These are phyloP conservation scores for Eutrigla gurnardus DNA, from an alignment of 2,797 vertebrate species.

Conservation along the genomic window DNA sequence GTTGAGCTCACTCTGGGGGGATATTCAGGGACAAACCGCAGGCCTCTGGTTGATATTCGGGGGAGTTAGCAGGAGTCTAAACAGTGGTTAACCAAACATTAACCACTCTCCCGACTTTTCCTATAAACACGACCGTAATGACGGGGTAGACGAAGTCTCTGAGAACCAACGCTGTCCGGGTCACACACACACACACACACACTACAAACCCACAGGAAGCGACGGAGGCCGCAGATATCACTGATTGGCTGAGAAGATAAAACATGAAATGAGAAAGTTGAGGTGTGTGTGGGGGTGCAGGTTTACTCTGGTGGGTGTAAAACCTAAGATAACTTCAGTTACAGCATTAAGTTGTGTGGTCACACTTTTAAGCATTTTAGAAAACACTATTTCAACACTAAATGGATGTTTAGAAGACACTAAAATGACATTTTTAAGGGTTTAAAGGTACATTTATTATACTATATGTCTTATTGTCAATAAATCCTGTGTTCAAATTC, in stretches of 20 bases:
- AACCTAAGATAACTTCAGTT: background rate
- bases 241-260: background rate
- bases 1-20: constrained; percentile 35
- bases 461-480: background rate
- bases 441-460: background rate
- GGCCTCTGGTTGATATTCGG: constrained; percentile 45
- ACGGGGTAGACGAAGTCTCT: constrained; percentile 46
- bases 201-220: constrained; percentile 26
- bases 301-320: constrained; percentile 13
- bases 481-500: background rate
- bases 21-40: constrained; percentile 54
- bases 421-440: background rate
- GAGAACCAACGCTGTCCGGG: constrained; percentile 41
- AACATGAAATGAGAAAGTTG: background rate
- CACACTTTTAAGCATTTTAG: background rate
- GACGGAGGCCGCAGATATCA: background rate
- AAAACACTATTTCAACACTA: background rate
- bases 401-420: background rate
- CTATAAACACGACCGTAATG: constrained; percentile 55
- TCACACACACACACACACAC: no score
- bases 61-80: constrained; percentile 63
- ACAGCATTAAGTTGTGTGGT: constrained; percentile 1
- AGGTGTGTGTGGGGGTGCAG: constrained; percentile 3
- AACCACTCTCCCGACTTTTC: constrained; percentile 42
- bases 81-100: constrained; percentile 73